phyloP scores from a whole-genome alignment of 2,888 invertebrate genomes.

The Epiblema foenella region DNA sequence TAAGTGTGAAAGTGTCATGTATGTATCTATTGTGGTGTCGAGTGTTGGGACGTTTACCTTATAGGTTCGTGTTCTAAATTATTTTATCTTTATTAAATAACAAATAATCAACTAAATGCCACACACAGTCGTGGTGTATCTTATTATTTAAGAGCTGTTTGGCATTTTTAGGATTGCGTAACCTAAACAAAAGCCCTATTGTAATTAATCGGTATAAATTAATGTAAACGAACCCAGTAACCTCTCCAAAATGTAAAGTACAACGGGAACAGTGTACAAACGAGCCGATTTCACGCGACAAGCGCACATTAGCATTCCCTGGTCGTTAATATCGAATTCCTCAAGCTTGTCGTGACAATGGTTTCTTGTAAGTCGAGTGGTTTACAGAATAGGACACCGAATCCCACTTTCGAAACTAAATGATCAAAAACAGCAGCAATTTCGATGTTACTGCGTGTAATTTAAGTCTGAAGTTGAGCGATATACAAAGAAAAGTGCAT shows the following conservation, averaged over 20 bases:
- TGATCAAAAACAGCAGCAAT: background rate
- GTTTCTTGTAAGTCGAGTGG: constrained; percentile 58
- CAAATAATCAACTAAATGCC: constrained; percentile 1
- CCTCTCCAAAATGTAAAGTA: constrained; percentile 47
- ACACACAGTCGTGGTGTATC: constrained; percentile 5
- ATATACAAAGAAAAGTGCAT: background rate
- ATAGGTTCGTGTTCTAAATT: background rate
- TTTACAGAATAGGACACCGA: constrained; percentile 59
- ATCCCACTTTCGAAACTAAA: constrained; percentile 24
- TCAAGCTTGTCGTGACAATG: constrained; percentile 58
- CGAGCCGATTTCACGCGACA: constrained; percentile 59
- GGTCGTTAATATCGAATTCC: constrained; percentile 63
- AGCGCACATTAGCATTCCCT: constrained; percentile 62
- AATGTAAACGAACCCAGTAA: constrained; percentile 35
- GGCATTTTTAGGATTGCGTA: constrained; percentile 15
- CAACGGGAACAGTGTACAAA: constrained; percentile 53
- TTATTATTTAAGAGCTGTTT: constrained; percentile 15
- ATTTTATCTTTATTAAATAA: background rate
- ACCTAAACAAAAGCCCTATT: constrained; percentile 20
- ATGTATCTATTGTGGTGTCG: too few relatives aligned
- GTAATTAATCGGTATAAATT: constrained; percentile 36
- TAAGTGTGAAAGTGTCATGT: too few relatives aligned
- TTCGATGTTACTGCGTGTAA: background rate
- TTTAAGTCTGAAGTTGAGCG: constrained; percentile 1
- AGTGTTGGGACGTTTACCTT: background rate